Conservation (phyloP, 2,888 invertebrate genomes). For the Platycheirus rosarum region DNA sequence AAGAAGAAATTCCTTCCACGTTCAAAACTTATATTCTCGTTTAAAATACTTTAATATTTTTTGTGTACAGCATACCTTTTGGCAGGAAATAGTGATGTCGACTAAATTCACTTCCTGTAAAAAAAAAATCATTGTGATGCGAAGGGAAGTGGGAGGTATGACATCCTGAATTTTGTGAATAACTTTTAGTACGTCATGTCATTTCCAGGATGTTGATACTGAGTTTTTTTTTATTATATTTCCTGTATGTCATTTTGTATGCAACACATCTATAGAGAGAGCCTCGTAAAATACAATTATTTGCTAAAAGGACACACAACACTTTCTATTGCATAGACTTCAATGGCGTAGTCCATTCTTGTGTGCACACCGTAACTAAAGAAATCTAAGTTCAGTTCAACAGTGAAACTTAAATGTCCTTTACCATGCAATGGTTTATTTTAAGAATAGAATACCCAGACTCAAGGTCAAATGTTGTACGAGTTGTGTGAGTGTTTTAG, state of each 20-base stretch:
- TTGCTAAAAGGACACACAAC: neutral
- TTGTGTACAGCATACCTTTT: neutral
- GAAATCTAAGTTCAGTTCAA: neutral
- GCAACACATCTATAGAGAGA: neutral
- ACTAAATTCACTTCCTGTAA: neutral
- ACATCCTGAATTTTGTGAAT: neutral
- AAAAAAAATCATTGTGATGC: neutral
- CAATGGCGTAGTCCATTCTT: neutral
- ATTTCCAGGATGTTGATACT: neutral
- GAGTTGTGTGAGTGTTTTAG: neutral
- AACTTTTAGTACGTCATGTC: neutral
- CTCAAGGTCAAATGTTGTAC: neutral
- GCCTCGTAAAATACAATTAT: neutral
- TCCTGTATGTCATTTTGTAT: neutral
- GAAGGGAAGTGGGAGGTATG: neutral
- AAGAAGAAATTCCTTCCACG: too few relatives aligned
- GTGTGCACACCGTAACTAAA: neutral
- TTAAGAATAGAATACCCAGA: neutral
- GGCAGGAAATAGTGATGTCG: conserved; percentile 5
- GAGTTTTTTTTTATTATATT: neutral
- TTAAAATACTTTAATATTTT: too few relatives aligned
- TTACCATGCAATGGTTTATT: neutral
- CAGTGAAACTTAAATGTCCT: neutral
- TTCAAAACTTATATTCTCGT: too few relatives aligned
- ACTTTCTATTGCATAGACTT: neutral